Evolutionary conservation across 2,113 vertebrate genomes (phyloP).

Genomic region (Excalfactoria chinensis): DNA sequence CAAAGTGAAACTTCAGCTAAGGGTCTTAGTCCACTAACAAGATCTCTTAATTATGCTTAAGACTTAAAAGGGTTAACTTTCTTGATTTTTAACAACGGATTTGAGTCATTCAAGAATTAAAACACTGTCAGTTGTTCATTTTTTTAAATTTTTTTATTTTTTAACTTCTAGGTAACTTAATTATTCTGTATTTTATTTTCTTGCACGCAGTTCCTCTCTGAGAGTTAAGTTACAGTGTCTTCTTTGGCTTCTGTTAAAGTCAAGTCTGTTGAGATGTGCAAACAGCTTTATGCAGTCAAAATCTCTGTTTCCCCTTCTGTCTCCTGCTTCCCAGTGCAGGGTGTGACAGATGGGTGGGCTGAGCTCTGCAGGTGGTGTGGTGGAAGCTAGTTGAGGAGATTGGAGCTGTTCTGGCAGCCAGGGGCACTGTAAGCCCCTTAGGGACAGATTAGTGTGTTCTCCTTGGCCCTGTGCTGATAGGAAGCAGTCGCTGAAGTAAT

Average conservation of each 20-base stretch:
- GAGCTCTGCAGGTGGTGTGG: neutral
- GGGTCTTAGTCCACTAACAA: neutral
- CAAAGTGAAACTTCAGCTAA: neutral
- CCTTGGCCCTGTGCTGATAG: neutral
- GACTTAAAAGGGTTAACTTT: neutral
- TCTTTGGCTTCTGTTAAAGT: neutral
- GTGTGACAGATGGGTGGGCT: neutral
- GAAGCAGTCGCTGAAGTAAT: neutral
- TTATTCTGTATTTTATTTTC: neutral
- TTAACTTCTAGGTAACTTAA: neutral
- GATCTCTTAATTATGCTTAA: neutral
- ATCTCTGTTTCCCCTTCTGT: neutral
- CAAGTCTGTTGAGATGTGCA: neutral
- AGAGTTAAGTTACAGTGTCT: neutral
- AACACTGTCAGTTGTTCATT: neutral
- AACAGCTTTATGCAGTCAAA: neutral
- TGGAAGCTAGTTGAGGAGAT: neutral
- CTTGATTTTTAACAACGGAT: neutral
- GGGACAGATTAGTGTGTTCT: neutral
- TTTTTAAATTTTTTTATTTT: neutral
- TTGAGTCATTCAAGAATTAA: neutral
- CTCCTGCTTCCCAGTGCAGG: neutral
- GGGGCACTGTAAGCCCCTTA: conserved; percentile 13
- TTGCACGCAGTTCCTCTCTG: neutral
- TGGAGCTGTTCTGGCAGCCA: neutral